These are phyloP conservation scores for Phortica variegata DNA, from an alignment of 1,140 invertebrate genomes.

Conservation along the genomic window DNA sequence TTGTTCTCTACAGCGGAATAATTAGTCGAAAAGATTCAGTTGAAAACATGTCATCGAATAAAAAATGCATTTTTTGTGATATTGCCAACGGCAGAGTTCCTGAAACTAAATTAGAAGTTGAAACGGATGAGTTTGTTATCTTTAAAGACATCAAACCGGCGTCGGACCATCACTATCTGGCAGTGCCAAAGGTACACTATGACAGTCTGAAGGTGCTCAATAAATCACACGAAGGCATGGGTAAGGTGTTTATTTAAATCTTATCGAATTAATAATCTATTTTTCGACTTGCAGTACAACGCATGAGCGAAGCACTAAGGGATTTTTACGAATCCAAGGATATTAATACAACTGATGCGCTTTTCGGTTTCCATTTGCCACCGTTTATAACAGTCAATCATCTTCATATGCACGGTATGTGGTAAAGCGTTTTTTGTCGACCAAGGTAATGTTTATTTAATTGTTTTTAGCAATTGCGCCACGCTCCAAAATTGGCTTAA, in stretches of 20 bases:
- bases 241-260: conserved; percentile 58
- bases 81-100: conserved; percentile 64
- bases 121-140: conserved; percentile 77
- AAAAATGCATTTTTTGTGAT: conserved; percentile 70
- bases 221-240: conserved; percentile 65
- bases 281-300: conserved; percentile 32
- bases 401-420: conserved; percentile 81
- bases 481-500: conserved; percentile 70
- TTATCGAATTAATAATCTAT: background rate
- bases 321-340: conserved; percentile 43
- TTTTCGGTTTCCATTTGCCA: conserved; percentile 89
- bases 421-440: too few species aligned
- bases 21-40: too few species aligned
- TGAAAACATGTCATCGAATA: background rate
- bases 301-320: conserved; percentile 24
- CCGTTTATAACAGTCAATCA: conserved; percentile 83
- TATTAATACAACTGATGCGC: conserved; percentile 61
- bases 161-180: conserved; percentile 76
- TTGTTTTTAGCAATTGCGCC: conserved; percentile 66
- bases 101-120: conserved; percentile 61
- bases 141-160: conserved; percentile 85
- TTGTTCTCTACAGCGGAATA: too few species aligned
- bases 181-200: conserved; percentile 77
- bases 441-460: too few species aligned
- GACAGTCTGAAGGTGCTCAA: conserved; percentile 69